Conservation (phyloP, 2,113 vertebrate genomes). For the Tinamus guttatus region DNA sequence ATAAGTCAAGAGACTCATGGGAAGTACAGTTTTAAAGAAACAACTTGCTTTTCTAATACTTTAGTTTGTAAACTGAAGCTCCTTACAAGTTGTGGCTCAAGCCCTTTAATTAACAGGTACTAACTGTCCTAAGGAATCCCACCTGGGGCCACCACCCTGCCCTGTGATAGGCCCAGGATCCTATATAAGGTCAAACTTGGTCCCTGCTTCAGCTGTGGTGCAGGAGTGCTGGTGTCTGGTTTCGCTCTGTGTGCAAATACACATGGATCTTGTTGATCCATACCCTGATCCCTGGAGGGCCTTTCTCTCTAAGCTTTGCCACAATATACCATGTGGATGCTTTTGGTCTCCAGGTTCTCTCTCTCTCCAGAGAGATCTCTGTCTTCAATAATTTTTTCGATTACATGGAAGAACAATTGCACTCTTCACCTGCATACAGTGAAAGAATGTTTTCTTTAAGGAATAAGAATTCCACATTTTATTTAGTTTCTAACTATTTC, state of each 20-base stretch:
- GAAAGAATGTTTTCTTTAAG: neutral
- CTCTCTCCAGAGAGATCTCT: too few relatives aligned
- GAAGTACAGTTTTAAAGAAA: neutral
- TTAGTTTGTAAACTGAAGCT: neutral
- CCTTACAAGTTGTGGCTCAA: neutral
- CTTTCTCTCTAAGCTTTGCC: neutral
- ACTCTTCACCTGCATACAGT: neutral
- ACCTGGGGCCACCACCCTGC: fast-evolving
- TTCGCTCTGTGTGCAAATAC: too few relatives aligned
- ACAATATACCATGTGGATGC: neutral
- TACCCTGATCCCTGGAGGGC: too few relatives aligned
- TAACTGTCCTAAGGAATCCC: neutral
- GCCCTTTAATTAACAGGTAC: neutral
- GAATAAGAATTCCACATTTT: neutral
- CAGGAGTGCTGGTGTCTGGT: too few relatives aligned
- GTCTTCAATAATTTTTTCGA: neutral
- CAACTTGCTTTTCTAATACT: neutral
- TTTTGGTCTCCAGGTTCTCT: neutral
- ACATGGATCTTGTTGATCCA: too few relatives aligned
- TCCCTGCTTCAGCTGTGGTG: too few relatives aligned
- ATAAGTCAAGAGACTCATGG: neutral
- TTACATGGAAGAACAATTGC: neutral
- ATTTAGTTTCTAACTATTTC: neutral
- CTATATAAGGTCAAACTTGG: neutral
- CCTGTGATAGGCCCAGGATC: neutral